Conservation (phyloP, 2,888 invertebrate species). For the Clanis bilineata region DNA sequence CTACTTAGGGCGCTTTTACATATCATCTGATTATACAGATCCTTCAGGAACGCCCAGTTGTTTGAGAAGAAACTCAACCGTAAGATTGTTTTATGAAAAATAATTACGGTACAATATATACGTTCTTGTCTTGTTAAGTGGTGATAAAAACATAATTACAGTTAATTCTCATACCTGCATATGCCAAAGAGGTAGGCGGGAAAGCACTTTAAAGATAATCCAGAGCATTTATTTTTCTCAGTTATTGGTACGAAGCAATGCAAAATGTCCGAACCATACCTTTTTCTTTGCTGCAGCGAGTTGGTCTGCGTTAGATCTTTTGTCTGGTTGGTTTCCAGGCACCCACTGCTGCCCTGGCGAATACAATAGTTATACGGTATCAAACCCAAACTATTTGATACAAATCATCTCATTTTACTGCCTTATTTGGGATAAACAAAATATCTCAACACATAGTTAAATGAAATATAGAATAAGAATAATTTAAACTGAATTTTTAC, state of each 20-base stretch:
- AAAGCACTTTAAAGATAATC: no score
- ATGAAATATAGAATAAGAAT: not conserved
- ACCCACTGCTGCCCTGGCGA: constrained; percentile 92
- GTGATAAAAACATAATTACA: no score
- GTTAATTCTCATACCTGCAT: no score
- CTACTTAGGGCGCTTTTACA: no score
- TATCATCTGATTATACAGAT: no score
- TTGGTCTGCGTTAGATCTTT: constrained; percentile 79
- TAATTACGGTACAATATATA: no score
- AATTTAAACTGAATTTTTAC: no score
- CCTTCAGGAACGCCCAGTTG: no score
- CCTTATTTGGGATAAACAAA: not conserved
- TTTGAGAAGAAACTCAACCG: no score
- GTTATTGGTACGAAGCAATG: not conserved
- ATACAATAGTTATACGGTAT: constrained; percentile 76
- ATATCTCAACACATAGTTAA: not conserved
- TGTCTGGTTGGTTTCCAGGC: constrained; percentile 78
- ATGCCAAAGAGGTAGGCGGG: no score
- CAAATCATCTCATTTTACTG: not conserved
- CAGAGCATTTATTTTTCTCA: not conserved
- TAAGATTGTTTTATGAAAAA: no score
- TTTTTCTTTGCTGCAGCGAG: constrained; percentile 84
- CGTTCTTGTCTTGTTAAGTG: no score
- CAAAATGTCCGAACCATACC: constrained; percentile 40
- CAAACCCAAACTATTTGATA: constrained; percentile 57